Conservation (phyloP, 1,140 invertebrate species). For the Chymomyza costata region DNA sequence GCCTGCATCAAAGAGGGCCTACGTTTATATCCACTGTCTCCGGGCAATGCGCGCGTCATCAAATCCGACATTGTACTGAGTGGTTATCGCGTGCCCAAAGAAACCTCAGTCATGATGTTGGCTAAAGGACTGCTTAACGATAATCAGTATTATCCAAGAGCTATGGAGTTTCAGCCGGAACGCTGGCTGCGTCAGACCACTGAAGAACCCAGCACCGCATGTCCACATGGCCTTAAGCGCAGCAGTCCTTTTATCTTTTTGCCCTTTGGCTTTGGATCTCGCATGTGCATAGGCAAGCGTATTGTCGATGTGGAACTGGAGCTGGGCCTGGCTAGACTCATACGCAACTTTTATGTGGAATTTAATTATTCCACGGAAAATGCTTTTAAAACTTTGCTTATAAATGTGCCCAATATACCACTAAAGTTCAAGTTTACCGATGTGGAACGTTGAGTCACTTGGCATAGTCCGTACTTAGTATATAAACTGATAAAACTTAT, state of each 20-base stretch:
- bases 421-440: slow-evolving; percentile 67
- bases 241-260: slow-evolving; percentile 77
- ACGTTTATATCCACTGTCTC: slow-evolving; percentile 76
- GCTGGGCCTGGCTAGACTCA: slow-evolving; percentile 78
- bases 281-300: slow-evolving; percentile 79
- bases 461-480: too few species aligned
- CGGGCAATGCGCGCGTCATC: slow-evolving; percentile 75
- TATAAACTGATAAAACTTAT: too few species aligned
- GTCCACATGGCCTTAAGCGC: slow-evolving; percentile 56
- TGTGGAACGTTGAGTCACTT: slow-evolving; percentile 63
- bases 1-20: slow-evolving; percentile 82
- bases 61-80: slow-evolving; percentile 77
- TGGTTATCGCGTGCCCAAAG: slow-evolving; percentile 80
- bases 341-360: slow-evolving; percentile 78
- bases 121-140: slow-evolving; percentile 52
- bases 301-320: slow-evolving; percentile 85
- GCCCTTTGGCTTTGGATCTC: slow-evolving; percentile 80
- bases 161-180: slow-evolving; percentile 78
- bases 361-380: slow-evolving; percentile 71
- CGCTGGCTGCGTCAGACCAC: slow-evolving; percentile 76
- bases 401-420: slow-evolving; percentile 64
- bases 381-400: slow-evolving; percentile 38
- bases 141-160: slow-evolving; percentile 76
- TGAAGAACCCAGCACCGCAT: slow-evolving; percentile 8
- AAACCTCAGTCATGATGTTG: slow-evolving; percentile 73